Base-by-base conservation (phyloP, 2,888 invertebrate genomes). In the Apotomis turbidana region DNA sequence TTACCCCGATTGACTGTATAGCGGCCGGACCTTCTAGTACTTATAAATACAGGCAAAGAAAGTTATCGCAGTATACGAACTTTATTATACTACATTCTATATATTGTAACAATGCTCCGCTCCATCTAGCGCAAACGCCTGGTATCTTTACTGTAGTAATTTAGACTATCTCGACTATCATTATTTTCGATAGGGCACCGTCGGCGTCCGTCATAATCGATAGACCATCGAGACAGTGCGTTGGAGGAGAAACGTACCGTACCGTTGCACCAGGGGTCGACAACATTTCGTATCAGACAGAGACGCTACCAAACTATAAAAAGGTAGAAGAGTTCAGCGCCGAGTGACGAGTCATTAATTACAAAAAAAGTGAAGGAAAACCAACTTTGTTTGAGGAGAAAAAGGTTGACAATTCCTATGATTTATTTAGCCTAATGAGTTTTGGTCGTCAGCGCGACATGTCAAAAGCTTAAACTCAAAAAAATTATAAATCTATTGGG, bases 151-250 rank as follows among this genome's bases (percentile, higher is more conserved):
- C 55, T 51, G 38, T 36, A 66, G 67, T 62, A 71, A 71, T 71
- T 67, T 51, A 63, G 71, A 41, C 55, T 73, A 67, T 73, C 73
- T 70, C 15, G 38, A 38, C 70, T 61, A 73, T 64, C 61, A 76
- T 78, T 80, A 78, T 85, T 84, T 85, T 81, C 78, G 83, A 82
- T 85, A 81, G 79, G 76, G 79, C 81, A 83, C 67, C 54, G 66
- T 82, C 82, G 80, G 79, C 80, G 81, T 81, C 78, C 76, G 75
- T 85, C 83, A 86, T 85, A 83, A 84, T 82, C 81, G 81, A 76
- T 81, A 81, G 84, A 79, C 78, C 82, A 87, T 82, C 82, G 61
- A 71, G 67, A 83, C 79, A 84, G 87, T 87, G 87, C 88, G 86
- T 86, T 79, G 81, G 74, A 82, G 76, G 79, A 81, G 79, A 78